Evolutionary conservation across 2,888 invertebrate species (phyloP).

Genomic region (Cerastoderma edule): DNA sequence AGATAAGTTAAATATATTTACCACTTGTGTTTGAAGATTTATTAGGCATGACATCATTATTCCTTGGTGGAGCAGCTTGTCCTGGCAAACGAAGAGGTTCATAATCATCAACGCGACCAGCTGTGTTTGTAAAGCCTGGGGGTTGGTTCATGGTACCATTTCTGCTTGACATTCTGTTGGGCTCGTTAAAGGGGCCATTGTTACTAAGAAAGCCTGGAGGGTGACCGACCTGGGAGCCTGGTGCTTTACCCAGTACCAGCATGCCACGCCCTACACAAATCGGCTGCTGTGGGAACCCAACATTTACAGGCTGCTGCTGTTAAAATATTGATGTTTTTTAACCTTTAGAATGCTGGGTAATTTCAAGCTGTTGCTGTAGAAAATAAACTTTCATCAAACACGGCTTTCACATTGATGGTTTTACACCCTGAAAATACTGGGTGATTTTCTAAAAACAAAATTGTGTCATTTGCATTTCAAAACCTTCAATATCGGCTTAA

Average conservation of each 20-base stretch:
- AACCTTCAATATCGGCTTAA: too few species aligned
- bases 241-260: slow-evolving; percentile 11
- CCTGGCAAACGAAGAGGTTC: slow-evolving; percentile 33
- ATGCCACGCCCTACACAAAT: slow-evolving; percentile 50
- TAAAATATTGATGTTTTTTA: too few species aligned
- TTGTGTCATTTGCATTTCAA: too few species aligned
- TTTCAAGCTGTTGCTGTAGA: not conserved
- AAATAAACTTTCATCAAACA: not conserved
- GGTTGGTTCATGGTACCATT: too few species aligned
- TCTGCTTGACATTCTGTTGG: slow-evolving; percentile 4
- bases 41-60: too few species aligned
- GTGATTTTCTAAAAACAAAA: too few species aligned
- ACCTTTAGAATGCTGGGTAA: too few species aligned
- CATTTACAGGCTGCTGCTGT: slow-evolving; percentile 28
- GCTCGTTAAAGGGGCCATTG: slow-evolving; percentile 15
- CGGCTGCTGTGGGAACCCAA: slow-evolving; percentile 32
- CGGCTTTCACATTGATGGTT: too few species aligned
- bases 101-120: slow-evolving; percentile 9
- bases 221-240: not conserved
- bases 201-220: slow-evolving; percentile 14
- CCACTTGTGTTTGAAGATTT: too few species aligned
- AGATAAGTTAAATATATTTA: too few species aligned
- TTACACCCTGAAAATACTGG: too few species aligned
- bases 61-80: not conserved
- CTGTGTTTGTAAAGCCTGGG: too few species aligned